Conservation (phyloP, 1,140 invertebrate genomes). For the Triops longicaudatus region DNA sequence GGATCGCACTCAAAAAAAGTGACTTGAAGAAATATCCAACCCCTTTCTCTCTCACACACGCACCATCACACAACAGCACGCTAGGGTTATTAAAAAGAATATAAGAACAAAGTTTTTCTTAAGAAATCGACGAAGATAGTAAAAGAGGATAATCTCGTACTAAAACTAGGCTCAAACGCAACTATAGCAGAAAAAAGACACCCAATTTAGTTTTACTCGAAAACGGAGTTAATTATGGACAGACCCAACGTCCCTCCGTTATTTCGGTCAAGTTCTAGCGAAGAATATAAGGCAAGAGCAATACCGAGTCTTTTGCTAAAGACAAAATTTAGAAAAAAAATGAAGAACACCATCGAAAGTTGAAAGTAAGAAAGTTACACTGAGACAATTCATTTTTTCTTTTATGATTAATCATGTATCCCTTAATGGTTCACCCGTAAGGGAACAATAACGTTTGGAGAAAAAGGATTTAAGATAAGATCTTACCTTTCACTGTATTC, state of each 20-base stretch:
- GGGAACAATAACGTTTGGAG: background rate
- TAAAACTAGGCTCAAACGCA: background rate
- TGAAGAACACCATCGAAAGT: conserved; percentile 23
- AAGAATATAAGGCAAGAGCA: conserved; percentile 15
- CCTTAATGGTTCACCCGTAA: background rate
- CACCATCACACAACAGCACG: background rate
- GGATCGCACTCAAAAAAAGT: background rate
- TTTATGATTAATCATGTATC: conserved; percentile 2
- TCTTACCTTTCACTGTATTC: conserved; percentile 97
- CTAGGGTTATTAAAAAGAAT: conserved; percentile 8
- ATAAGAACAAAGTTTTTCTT: background rate
- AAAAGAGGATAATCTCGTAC: background rate
- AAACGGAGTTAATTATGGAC: conserved; percentile 8
- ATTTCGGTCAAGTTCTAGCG: background rate
- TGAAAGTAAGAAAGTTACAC: conserved; percentile 15
- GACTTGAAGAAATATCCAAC: background rate
- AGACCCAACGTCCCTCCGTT: background rate
- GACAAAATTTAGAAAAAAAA: conserved; percentile 17
- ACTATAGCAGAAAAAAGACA: background rate
- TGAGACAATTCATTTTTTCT: conserved; percentile 20
- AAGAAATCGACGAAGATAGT: background rate
- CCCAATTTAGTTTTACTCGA: background rate
- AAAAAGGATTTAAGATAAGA: background rate
- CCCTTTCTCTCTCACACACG: background rate
- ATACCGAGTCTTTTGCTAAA: conserved; percentile 22